phyloP scores from a whole-genome alignment of 1,140 invertebrate species.

The Papilio polyxenes region DNA sequence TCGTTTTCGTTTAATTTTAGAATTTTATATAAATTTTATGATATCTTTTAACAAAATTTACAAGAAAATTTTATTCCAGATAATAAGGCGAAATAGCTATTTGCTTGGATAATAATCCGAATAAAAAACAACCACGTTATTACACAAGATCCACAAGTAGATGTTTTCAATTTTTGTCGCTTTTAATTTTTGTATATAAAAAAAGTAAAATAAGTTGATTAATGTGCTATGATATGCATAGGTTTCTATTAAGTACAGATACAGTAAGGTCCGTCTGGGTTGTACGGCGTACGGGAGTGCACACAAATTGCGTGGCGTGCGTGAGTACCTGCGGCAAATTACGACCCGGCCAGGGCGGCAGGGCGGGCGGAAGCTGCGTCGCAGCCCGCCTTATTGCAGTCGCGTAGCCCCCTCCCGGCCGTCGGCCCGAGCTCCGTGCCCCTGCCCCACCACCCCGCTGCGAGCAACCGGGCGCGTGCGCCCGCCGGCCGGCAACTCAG shows the following conservation, averaged over 20 bases:
- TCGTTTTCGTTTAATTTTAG: not conserved
- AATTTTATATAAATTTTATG: too few relatives aligned
- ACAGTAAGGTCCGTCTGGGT: not conserved
- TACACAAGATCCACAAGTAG: too few relatives aligned
- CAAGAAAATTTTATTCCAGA: too few relatives aligned
- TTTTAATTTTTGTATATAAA: too few relatives aligned
- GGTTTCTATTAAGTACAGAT: too few relatives aligned
- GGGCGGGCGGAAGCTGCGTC: slow-evolving; percentile 74
- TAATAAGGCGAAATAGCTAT: too few relatives aligned
- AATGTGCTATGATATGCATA: too few relatives aligned
- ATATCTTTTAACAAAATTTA: too few relatives aligned
- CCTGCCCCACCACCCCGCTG: slow-evolving; percentile 40
- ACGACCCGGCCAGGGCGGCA: slow-evolving; percentile 41
- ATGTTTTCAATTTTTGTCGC: too few relatives aligned
- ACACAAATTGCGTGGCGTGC: slow-evolving; percentile 9
- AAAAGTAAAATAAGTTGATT: too few relatives aligned
- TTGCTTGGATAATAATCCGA: too few relatives aligned
- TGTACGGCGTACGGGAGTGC: not conserved
- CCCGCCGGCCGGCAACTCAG: slow-evolving; percentile 70
- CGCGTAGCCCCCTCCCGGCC: slow-evolving; percentile 44
- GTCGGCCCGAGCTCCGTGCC: slow-evolving; percentile 38
- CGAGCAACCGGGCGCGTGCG: slow-evolving; percentile 56
- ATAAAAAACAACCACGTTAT: too few relatives aligned
- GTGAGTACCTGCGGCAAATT: slow-evolving; percentile 47
- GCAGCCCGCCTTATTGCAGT: slow-evolving; percentile 64